Base-by-base conservation (phyloP, 2,888 invertebrate species). In the Nymphalis polychloros region DNA sequence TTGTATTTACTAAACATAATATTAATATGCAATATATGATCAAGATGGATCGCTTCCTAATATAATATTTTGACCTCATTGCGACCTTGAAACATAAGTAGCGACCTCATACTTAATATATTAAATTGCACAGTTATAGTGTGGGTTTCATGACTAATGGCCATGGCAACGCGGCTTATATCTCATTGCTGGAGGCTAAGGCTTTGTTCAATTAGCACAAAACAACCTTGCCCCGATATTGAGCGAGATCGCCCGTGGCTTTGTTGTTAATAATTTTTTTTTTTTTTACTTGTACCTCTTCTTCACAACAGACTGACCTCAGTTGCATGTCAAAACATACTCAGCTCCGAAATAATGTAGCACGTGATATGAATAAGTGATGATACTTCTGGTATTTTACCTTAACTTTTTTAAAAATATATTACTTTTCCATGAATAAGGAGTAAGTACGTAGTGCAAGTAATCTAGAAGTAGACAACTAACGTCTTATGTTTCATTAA, bases 71-170 rank as follows among this genome's bases (percentile, higher is more conserved):
- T 67, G 67, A 72, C 72, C 71, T 72, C 67, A 64, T 64, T 63
- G 68, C 61, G 76, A 68, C 75, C 75, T 70, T 68, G 70, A 50
- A 64, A 63, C 31, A 55, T 65, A 66, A 65, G 60, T 70, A 65
- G 55, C 65, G 65, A 72, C 68, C 68, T 70, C 65, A 60, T 61
- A 61, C 52, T 57, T 70, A 41, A 41, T 41, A 68, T 70, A 70
- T 72, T 70, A 64, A 64, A 68, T 72, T 72, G 70, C 72, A 63
- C 67, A 57, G 64, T 60, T 68, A 78, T 75, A 65, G 81, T 78
- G 84, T 84, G 78, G 81, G 84, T 76, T 74, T 80, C 74, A 77
- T 84, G 82, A 81, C 78, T 80, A 82, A 84, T 84, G 78, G 68
- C 76, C 73, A 75, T 78, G 75, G 78, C 73, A 67, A 64, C 31